Conservation (phyloP, 2,888 invertebrate genomes). For the Hylaea fasciaria region DNA sequence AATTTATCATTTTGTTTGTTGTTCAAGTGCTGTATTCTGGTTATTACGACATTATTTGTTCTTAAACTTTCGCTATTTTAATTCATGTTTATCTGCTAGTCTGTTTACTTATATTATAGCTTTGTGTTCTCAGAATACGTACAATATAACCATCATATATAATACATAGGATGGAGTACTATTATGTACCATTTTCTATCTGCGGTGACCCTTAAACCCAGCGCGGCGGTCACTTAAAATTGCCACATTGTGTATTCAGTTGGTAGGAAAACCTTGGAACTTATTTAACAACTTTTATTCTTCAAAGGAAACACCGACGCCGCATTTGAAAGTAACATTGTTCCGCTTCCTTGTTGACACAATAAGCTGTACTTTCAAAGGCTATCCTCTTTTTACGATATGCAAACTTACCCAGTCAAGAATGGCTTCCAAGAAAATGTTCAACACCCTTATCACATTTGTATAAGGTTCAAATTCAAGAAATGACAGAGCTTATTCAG, state of each 20-base stretch:
- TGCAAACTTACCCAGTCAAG: slow-evolving; percentile 25
- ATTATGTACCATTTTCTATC: too few relatives aligned
- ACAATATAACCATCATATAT: too few relatives aligned
- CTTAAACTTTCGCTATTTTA: too few relatives aligned
- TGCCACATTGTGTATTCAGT: neutral
- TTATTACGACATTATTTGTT: neutral
- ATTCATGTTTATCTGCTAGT: too few relatives aligned
- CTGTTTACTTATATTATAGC: too few relatives aligned
- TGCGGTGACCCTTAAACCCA: too few relatives aligned
- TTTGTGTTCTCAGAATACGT: too few relatives aligned
- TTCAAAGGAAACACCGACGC: slow-evolving; percentile 22
- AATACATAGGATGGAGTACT: too few relatives aligned
- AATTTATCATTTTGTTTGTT: neutral
- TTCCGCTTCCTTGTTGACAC: slow-evolving; percentile 30
- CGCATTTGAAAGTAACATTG: slow-evolving; percentile 29
- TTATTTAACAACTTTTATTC: slow-evolving; percentile 12
- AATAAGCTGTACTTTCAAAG: slow-evolving; percentile 34
- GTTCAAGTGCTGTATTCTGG: neutral
- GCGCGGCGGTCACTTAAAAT: too few relatives aligned
- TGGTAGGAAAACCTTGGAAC: neutral
- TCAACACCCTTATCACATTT: slow-evolving; percentile 13
- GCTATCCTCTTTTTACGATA: slow-evolving; percentile 37
- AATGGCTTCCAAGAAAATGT: slow-evolving; percentile 5
- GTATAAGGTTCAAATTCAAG: slow-evolving; percentile 24
- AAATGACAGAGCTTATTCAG: neutral